A percentile compares a stretch with the other conserved stretches of the same genome.
Conservation (phyloP, 2,797 vertebrate species). For the Smutsia gigantea region DNA sequence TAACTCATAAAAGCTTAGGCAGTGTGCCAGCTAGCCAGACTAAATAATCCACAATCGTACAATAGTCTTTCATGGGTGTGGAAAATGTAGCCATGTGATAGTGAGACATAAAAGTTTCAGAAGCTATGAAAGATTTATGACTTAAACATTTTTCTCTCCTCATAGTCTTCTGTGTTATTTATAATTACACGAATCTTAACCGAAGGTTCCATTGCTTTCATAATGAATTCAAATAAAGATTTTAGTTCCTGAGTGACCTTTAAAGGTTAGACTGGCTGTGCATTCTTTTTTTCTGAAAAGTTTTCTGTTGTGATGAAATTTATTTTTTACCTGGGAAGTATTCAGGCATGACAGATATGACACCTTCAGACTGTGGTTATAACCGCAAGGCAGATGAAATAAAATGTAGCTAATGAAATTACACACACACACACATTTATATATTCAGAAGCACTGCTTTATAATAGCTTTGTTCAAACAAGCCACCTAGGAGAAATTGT, state of each 20-base stretch:
- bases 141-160: constrained; percentile 20
- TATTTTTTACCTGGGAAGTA: background rate
- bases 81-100: constrained; percentile 34
- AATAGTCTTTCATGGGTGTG: constrained; percentile 54
- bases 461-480: background rate
- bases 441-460: background rate
- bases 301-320: constrained; percentile 52
- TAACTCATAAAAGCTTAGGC: constrained; percentile 74
- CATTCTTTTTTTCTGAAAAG: constrained; percentile 22
- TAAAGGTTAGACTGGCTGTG: constrained; percentile 73
- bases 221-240: constrained; percentile 78
- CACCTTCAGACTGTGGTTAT: background rate
- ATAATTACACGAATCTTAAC: constrained; percentile 75
- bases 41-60: constrained; percentile 72
- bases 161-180: constrained; percentile 59
- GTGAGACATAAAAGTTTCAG: constrained; percentile 29
- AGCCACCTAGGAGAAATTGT: background rate
- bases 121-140: constrained; percentile 71
- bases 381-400: background rate
- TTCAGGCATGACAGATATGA: background rate
- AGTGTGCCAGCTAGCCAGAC: constrained; percentile 67
- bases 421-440: background rate
- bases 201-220: constrained; percentile 76
- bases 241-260: constrained; percentile 72
- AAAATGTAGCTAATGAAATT: background rate